Evolutionary conservation across 64 coral and sea anemone genomes (phyloP).

Genomic region (Actinia tenebrosa): DNA sequence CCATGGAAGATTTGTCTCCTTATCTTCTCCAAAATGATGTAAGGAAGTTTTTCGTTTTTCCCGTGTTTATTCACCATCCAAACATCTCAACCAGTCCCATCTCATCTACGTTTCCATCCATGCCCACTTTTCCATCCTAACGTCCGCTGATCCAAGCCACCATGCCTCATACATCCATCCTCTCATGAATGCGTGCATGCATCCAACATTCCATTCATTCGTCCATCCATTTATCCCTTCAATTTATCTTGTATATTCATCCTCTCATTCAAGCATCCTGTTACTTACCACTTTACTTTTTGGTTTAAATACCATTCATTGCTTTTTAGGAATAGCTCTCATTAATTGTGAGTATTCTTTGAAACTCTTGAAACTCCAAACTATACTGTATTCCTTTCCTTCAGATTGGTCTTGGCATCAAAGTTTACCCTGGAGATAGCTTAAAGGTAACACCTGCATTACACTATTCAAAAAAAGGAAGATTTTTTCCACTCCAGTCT

Average conservation of each 20-base stretch:
- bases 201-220: not conserved
- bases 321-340: too few relatives aligned
- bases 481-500: too few relatives aligned
- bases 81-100: too few relatives aligned
- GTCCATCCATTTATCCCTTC: not conserved
- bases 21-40: conserved; percentile 92
- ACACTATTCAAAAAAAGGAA: too few relatives aligned
- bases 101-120: too few relatives aligned
- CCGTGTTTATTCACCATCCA: not conserved
- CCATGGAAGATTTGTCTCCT: conserved; percentile 60
- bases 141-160: too few relatives aligned
- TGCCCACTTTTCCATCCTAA: too few relatives aligned
- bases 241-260: not conserved
- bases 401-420: conserved; percentile 61
- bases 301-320: too few relatives aligned
- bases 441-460: conserved; percentile 21
- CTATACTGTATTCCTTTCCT: not conserved
- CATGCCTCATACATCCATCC: too few relatives aligned
- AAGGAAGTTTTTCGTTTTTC: not conserved
- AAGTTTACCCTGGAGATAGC: conserved; percentile 38
- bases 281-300: too few relatives aligned
- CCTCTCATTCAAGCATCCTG: not conserved
- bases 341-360: too few relatives aligned
- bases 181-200: too few relatives aligned
- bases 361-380: not conserved